Evolutionary conservation across 2,113 vertebrate species (phyloP).

Genomic region (Gobio gobio): DNA sequence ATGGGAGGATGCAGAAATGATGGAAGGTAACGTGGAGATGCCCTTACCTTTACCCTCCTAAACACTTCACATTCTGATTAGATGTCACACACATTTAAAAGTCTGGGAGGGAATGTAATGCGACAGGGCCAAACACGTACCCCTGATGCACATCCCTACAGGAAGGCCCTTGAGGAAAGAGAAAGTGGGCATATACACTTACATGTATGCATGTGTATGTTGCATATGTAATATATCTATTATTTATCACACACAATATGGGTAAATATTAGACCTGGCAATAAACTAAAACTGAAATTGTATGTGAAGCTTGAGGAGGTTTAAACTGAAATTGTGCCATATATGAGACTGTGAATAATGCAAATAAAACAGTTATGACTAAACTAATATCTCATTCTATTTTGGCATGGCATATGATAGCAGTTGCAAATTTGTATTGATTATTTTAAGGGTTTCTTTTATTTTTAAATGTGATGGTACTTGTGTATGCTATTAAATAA

Average conservation of each 20-base stretch:
- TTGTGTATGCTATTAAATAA: neutral
- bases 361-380: neutral
- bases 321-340: no score
- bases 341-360: no score
- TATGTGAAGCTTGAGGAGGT: no score
- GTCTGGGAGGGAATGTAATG: neutral
- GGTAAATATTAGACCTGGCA: neutral
- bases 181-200: neutral
- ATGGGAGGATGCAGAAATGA: conserved; percentile 25
- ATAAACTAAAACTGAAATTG: neutral
- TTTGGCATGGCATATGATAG: neutral
- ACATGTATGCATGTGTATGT: neutral
- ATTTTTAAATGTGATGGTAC: neutral
- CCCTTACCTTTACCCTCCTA: conserved; percentile 8
- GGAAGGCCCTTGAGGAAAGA: neutral
- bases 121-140: neutral
- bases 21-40: conserved; percentile 32
- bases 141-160: neutral
- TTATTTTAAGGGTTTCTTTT: neutral
- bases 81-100: conserved; percentile 31
- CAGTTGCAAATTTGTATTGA: neutral
- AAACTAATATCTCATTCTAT: neutral
- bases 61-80: conserved; percentile 37
- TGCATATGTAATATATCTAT: neutral
- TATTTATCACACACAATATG: neutral